A percentile compares a stretch with the other conserved stretches of the same genome.
phyloP scores from a whole-genome alignment of 2,113 vertebrate species.

The Arothron firmamentum region DNA sequence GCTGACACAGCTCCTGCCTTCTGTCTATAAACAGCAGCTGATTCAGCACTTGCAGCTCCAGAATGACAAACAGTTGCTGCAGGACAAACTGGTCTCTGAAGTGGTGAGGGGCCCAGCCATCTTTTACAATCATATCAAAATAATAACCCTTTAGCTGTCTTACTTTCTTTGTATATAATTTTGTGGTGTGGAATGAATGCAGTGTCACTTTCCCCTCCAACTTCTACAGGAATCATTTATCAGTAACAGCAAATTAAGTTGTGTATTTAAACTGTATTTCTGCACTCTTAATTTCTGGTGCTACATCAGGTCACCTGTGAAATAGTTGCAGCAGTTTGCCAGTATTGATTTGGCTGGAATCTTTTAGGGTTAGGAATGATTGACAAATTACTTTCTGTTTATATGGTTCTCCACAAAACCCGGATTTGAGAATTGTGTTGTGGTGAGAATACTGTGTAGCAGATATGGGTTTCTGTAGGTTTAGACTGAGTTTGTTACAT shows the following conservation, averaged over 20 bases:
- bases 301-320: not conserved
- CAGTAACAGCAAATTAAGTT: not conserved
- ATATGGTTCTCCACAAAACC: not conserved
- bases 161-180: not conserved
- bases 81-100: constrained; percentile 52
- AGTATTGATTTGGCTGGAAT: not conserved
- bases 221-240: not conserved
- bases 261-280: not conserved
- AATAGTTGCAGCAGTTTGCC: not conserved
- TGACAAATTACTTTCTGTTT: not conserved
- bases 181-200: not conserved
- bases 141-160: not conserved
- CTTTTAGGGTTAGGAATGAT: not conserved
- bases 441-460: not conserved
- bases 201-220: not conserved
- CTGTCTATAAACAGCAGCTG: constrained; percentile 62
- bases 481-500: not conserved
- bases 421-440: not conserved
- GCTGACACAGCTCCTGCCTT: constrained; percentile 72
- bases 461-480: not conserved
- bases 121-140: not conserved
- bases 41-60: constrained; percentile 55
- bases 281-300: not conserved
- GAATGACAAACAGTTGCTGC: constrained; percentile 58
- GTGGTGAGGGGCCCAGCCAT: constrained; percentile 55